These are phyloP conservation scores for Synergus gifuensis DNA, from an alignment of 2,888 invertebrate species.

Conservation along the genomic window DNA sequence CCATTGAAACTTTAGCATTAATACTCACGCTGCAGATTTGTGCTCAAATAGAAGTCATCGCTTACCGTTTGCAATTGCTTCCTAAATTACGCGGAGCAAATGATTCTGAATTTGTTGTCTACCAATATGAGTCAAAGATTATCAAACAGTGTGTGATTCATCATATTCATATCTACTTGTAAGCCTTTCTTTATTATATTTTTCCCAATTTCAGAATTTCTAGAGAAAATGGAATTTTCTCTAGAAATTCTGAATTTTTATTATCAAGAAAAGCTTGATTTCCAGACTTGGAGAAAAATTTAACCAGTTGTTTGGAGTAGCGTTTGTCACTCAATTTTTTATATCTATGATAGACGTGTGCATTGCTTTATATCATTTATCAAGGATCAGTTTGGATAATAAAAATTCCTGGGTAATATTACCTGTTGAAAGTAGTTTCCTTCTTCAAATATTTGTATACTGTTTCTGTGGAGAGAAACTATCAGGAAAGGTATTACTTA, in stretches of 20 bases:
- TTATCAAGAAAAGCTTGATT: background rate
- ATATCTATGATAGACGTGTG: background rate
- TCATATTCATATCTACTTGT: background rate
- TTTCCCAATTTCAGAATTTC: no score
- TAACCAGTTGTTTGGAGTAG: background rate
- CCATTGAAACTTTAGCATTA: slow-evolving; percentile 56
- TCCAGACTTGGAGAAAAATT: background rate
- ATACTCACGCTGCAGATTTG: slow-evolving; percentile 60
- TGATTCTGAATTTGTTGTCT: background rate
- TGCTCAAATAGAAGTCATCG: slow-evolving; percentile 53
- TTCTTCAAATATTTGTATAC: background rate
- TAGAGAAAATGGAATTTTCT: no score
- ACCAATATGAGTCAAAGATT: background rate
- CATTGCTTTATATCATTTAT: background rate
- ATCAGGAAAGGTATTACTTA: background rate
- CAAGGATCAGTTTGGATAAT: background rate
- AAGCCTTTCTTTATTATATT: background rate
- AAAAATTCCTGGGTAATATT: no score
- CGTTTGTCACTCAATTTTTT: slow-evolving; percentile 1
- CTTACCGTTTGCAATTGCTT: slow-evolving; percentile 50
- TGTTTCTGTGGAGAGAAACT: slow-evolving; percentile 2
- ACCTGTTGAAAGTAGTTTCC: background rate
- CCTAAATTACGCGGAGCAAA: background rate
- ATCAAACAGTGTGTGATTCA: background rate
- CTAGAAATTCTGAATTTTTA: background rate